Evolutionary conservation across 2,113 vertebrate species (phyloP).

Genomic region (Rana temporaria): DNA sequence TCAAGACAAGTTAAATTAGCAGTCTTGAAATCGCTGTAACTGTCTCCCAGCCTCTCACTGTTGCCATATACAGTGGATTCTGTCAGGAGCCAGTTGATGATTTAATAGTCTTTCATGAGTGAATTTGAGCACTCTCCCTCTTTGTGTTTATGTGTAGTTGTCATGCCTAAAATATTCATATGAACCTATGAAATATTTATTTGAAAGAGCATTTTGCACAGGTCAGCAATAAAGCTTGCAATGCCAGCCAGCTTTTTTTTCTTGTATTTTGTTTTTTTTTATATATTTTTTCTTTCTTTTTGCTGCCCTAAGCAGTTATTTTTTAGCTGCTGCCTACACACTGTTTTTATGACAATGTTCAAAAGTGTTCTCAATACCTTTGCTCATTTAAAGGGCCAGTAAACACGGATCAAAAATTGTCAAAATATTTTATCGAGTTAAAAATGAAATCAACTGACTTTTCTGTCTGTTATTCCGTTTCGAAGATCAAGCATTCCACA

Average conservation of each 20-base stretch:
- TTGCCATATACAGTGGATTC: conserved; percentile 88
- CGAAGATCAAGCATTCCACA: too few species aligned
- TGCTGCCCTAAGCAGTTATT: conserved; percentile 75
- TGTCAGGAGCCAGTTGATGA: conserved; percentile 96
- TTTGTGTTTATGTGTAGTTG: conserved; percentile 98
- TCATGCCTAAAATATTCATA: conserved; percentile 98
- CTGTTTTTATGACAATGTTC: conserved; percentile 62
- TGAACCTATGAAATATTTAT: conserved; percentile 98
- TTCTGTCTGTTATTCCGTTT: too few species aligned
- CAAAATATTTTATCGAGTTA: too few species aligned
- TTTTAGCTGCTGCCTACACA: conserved; percentile 66
- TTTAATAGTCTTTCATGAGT: conserved; percentile 99
- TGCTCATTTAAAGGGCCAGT: too few species aligned
- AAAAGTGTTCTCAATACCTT: conserved; percentile 17
- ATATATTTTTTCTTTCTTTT: conserved; percentile 50
- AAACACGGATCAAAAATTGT: too few species aligned
- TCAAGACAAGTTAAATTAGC: conserved; percentile 99
- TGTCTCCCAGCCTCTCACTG: conserved; percentile 90
- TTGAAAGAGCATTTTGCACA: conserved; percentile 82
- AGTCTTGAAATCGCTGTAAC: conserved; percentile 95
- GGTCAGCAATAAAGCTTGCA: conserved; percentile 72
- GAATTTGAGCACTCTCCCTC: conserved; percentile 98
- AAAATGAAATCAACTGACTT: too few species aligned
- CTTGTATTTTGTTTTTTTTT: background rate
- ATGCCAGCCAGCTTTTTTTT: conserved; percentile 64